These are phyloP conservation scores for Aplocera efformata DNA, from an alignment of 2,888 invertebrate species.

Conservation along the genomic window DNA sequence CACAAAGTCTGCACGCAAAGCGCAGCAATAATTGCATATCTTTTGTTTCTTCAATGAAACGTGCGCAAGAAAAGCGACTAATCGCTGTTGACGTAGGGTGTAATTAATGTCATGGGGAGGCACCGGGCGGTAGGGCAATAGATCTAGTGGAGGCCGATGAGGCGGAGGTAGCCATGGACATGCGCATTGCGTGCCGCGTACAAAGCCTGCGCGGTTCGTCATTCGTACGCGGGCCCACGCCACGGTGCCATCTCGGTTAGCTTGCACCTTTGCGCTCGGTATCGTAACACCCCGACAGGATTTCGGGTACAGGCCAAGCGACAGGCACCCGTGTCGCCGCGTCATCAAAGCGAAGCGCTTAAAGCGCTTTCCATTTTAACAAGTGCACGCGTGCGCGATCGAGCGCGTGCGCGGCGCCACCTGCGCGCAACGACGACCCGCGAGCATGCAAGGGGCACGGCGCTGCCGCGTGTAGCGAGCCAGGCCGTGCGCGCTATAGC, in stretches of 20 bases:
- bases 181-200: slow-evolving; percentile 60
- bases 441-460: slow-evolving; percentile 79
- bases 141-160: slow-evolving; percentile 21
- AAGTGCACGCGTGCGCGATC: slow-evolving; percentile 69
- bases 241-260: slow-evolving; percentile 52
- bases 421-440: slow-evolving; percentile 77
- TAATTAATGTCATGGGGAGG: slow-evolving; percentile 60
- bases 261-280: slow-evolving; percentile 28
- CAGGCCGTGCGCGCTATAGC: slow-evolving; percentile 84
- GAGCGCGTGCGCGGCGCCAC: slow-evolving; percentile 71
- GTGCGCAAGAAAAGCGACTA: slow-evolving; percentile 30
- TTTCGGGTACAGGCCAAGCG: slow-evolving; percentile 29
- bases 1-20: slow-evolving; percentile 16
- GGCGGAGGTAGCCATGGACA: slow-evolving; percentile 33
- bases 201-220: slow-evolving; percentile 62
- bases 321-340: slow-evolving; percentile 44
- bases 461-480: slow-evolving; percentile 84
- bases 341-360: slow-evolving; percentile 34
- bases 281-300: slow-evolving; percentile 22
- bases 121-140: slow-evolving; percentile 34
- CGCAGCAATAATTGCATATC: slow-evolving; percentile 34
- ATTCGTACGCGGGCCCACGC: slow-evolving; percentile 68
- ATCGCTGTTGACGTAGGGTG: slow-evolving; percentile 47
- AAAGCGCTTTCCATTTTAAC: slow-evolving; percentile 41
- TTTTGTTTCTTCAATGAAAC: slow-evolving; percentile 33